Percentiles rank a stretch among this genome's conserved stretches.
Conservation (phyloP, 2,113 vertebrate species). For the Gnathonemus echidnorhynchus region DNA sequence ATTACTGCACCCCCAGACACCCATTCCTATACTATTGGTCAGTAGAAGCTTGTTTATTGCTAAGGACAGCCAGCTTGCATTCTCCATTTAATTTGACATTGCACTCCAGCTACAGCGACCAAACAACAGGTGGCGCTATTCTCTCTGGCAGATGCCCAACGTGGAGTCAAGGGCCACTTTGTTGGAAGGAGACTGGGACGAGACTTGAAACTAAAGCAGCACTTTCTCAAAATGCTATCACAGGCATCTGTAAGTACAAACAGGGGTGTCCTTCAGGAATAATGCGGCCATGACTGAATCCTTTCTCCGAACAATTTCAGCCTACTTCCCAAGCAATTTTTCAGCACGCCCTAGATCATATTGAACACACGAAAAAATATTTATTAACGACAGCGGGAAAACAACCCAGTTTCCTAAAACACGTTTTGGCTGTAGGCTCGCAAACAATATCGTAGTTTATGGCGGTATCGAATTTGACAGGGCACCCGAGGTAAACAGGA, state of each 20-base stretch:
- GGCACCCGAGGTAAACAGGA: neutral
- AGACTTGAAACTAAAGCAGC: constrained; percentile 8
- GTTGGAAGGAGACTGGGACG: neutral
- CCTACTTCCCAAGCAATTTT: neutral
- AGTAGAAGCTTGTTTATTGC: neutral
- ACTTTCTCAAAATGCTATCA: neutral
- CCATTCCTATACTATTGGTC: neutral
- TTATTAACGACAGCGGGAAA: neutral
- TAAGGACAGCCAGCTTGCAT: neutral
- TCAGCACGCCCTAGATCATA: neutral
- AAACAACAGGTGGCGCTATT: constrained; percentile 14
- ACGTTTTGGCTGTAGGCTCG: neutral
- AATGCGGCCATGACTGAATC: neutral
- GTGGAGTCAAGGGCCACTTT: constrained; percentile 4
- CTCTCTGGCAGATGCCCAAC: neutral
- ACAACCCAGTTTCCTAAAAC: neutral
- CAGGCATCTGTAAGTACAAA: neutral
- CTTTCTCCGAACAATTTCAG: neutral
- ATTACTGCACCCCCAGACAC: neutral
- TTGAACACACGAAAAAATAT: neutral
- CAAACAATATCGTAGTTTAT: neutral
- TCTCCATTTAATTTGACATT: neutral
- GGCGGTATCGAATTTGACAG: neutral
- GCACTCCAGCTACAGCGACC: neutral
- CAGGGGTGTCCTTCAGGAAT: neutral